Base-by-base conservation (phyloP, 2,888 invertebrate genomes). In the Mythimna vitellina region DNA sequence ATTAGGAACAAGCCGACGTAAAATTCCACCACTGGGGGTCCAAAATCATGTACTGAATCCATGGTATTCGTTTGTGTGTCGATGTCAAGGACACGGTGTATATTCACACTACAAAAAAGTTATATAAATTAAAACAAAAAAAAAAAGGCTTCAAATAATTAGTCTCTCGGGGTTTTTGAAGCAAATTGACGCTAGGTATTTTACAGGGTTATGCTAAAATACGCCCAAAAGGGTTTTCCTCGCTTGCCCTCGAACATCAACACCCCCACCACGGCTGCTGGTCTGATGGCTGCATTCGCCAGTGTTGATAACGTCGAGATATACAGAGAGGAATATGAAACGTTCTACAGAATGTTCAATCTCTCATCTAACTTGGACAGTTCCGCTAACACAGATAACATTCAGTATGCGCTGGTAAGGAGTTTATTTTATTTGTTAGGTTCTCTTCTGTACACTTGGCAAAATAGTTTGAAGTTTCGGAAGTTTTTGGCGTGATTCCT, bases 291-390 rank as follows among this genome's bases (percentile, higher is more conserved):
- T 83, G 81, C 84, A 1, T 95, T 96, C 77, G 82, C 92, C 14
- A 82, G 86, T 12, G 89, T 93, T 0, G 93, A 94, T 78, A 89
- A 91, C 67, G 87, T 95, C 1, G 86, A 93, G 12, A 91, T 96
- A 81, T 94, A 95, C 88, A 87, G 92, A 49, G 93, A 92, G 32
- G 92, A 95, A 84, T 87, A 87, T 61, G 92, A 81, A 32, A 92
- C 96, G 81, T 97, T 97, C 93, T 97, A 97, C 81, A 96, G 97
- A 76, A 97, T 98, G 89, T 97, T 97, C 91, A 96, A 97, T 72
- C 94, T 98, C 14, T 92, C 98, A 76, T 97, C 98, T 3, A 98
- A 99, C 92, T 96, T 98, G 67, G 96, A 97, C 25, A 97, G 97
- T 85, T 97, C 98, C 93, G 92, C 95, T 54, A 92, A 94, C n/a